Conservation (phyloP, 2,797 vertebrate genomes). For the Gastrophryne carolinensis region DNA sequence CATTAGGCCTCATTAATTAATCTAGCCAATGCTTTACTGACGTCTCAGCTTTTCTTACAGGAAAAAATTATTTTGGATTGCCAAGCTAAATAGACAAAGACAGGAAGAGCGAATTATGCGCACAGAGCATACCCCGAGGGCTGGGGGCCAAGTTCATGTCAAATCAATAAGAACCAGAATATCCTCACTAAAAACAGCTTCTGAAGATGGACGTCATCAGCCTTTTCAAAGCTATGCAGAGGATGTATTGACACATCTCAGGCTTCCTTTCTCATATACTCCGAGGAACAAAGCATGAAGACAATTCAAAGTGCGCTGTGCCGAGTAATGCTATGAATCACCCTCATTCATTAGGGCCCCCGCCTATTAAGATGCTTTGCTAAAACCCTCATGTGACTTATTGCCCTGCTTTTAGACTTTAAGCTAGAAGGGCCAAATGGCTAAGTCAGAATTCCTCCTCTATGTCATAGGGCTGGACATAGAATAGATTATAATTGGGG, state of each 20-base stretch:
- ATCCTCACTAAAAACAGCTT: constrained; percentile 87
- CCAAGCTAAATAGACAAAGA: constrained; percentile 92
- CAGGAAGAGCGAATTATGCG: constrained; percentile 98
- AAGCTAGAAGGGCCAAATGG: no score
- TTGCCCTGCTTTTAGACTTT: no score
- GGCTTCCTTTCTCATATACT: constrained; percentile 97
- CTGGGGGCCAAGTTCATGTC: constrained; percentile 91
- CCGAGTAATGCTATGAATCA: constrained; percentile 21
- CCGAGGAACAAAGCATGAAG: constrained; percentile 74
- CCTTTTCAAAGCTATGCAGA: constrained; percentile 89
- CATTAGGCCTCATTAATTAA: constrained; percentile 85
- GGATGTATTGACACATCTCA: constrained; percentile 92
- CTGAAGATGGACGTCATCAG: constrained; percentile 85
- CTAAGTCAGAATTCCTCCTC: no score
- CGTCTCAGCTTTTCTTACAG: constrained; percentile 76
- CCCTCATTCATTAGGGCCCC: not conserved
- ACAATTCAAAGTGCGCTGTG: constrained; percentile 61
- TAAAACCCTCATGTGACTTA: no score
- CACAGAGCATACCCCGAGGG: constrained; percentile 88
- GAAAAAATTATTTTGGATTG: constrained; percentile 79
- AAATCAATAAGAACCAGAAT: constrained; percentile 92
- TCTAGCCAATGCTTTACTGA: constrained; percentile 72
- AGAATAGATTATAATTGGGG: no score
- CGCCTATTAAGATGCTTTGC: no score
- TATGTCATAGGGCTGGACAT: no score